Evolutionary conservation across 2,888 invertebrate species (phyloP).

Genomic region (Hipparchia sbordonii): DNA sequence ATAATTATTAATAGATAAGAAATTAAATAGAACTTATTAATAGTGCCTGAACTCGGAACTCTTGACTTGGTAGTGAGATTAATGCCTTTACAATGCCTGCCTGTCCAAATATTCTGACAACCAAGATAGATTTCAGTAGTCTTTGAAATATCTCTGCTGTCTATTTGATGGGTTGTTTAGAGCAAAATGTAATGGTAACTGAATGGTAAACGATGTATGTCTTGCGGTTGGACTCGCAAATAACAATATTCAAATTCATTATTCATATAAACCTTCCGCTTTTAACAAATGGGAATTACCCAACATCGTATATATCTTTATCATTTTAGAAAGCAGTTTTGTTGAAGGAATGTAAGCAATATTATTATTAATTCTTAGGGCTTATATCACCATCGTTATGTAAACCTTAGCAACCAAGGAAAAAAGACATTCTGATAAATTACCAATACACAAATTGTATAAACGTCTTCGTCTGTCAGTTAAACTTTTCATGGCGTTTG

Average conservation of each 20-base stretch:
- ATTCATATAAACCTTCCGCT: constrained; percentile 13
- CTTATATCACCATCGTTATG: too few relatives aligned
- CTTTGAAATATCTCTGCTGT: constrained; percentile 13
- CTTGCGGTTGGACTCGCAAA: constrained; percentile 8
- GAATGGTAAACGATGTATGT: constrained; percentile 11
- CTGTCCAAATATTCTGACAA: constrained; percentile 17
- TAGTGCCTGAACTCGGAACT: too few relatives aligned
- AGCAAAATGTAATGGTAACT: neutral
- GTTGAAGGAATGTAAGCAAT: neutral
- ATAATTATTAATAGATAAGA: too few relatives aligned
- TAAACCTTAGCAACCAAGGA: too few relatives aligned
- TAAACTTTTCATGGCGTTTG: too few relatives aligned
- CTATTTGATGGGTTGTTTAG: constrained; percentile 15
- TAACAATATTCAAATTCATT: constrained; percentile 19
- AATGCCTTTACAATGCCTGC: neutral
- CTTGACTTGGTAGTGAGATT: neutral
- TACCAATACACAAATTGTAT: too few relatives aligned
- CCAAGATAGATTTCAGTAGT: constrained; percentile 15
- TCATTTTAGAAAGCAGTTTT: neutral
- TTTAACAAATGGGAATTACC: neutral
- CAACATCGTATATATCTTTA: neutral
- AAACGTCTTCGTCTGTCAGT: neutral
- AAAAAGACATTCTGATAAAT: too few relatives aligned
- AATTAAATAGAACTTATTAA: too few relatives aligned
- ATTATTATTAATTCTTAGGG: neutral